Base-by-base conservation (phyloP, 2,888 invertebrate genomes). In the Anthoptus insignis region DNA sequence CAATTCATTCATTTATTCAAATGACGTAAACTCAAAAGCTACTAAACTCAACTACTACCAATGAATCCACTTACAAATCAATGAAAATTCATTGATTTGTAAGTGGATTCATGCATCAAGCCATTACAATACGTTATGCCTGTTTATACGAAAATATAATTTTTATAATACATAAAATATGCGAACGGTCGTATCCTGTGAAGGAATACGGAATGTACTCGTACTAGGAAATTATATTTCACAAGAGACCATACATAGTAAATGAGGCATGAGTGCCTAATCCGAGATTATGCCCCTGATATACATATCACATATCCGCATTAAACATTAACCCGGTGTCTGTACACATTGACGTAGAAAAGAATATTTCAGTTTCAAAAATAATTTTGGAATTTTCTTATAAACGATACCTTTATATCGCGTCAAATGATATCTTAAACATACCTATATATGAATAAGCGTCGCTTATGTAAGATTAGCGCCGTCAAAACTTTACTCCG, bases 211-310 rank as follows among this genome's bases (percentile, higher is more conserved):
- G 34, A 37, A 56, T 56, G 45, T 27, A 27, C 19, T 24, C 53
- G 45, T 27, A 27, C 19, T 24, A 63, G 61, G 49, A 63, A 54
- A 52, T 49, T 56, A 56, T 63, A 63, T 56, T 52, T 49, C 56
- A 49, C 37, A 37, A 37, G 52, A 63, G 47, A 63, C 32, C 56
- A 47, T 54, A 61, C 53, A 54, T 63, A 63, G 42, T 22, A 49
- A n/a, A 56, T 63, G 61, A 37, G 56, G 45, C 13, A 45, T 39
- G 21, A 54, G 54, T 37, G 47, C 47, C 61, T 61, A 61, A 61
- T 61, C 61, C 50, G 45, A 34, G 61, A 61, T 61, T 54, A 61
- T 27, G 24, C 34, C 34, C 29, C 21, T 34, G 37, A 54, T 53
- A 34, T 22, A 9, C 59, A 37, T 24, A 34, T 9, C 3, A 59